Evolutionary conservation across 1,140 invertebrate species (phyloP).

Genomic region (Camponotus vicinus): DNA sequence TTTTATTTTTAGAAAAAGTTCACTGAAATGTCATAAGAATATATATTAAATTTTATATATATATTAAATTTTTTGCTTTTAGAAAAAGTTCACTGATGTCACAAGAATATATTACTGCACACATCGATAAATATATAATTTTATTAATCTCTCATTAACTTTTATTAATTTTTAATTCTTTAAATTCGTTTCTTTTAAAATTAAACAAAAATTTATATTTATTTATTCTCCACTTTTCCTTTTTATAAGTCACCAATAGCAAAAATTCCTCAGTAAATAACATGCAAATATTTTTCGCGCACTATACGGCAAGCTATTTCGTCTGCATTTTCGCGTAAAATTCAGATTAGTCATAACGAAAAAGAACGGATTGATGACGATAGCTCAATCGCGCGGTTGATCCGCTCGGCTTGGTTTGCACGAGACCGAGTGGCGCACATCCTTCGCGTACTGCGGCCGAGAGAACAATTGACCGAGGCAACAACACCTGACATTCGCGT

Average conservation of each 20-base stretch:
- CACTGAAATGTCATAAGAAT: not conserved
- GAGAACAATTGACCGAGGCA: conserved; percentile 68
- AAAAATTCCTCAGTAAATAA: not conserved
- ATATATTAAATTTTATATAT: not conserved
- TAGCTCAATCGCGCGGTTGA: not conserved
- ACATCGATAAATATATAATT: not conserved
- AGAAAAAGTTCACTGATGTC: not conserved
- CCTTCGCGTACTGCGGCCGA: conserved; percentile 63
- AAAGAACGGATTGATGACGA: conserved; percentile 3
- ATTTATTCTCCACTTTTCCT: not conserved
- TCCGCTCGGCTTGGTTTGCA: not conserved
- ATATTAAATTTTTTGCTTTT: too few relatives aligned
- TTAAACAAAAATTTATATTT: not conserved
- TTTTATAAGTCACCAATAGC: not conserved
- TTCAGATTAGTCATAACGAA: not conserved
- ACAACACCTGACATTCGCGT: conserved; percentile 67
- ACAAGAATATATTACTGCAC: not conserved
- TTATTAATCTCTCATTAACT: not conserved
- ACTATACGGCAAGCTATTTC: not conserved
- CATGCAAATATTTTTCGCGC: conserved; percentile 1
- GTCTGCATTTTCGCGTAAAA: not conserved
- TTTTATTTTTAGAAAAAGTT: conserved; percentile 1
- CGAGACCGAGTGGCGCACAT: conserved; percentile 56
- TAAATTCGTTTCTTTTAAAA: not conserved
- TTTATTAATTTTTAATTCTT: not conserved